phyloP scores from a whole-genome alignment of 2,888 invertebrate species.

The Oxystoma pomonae region DNA sequence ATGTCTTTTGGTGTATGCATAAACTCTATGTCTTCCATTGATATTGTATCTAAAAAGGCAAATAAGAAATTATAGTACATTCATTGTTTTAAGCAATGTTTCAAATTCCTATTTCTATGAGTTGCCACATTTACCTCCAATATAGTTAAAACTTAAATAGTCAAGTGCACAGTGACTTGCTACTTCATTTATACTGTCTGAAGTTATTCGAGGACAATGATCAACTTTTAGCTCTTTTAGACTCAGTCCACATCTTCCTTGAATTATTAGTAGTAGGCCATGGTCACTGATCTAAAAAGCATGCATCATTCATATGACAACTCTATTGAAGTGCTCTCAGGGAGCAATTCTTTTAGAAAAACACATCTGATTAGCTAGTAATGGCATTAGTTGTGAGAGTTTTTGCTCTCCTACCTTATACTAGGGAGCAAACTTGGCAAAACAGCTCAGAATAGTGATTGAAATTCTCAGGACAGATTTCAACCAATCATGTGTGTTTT shows the following conservation, averaged over 20 bases:
- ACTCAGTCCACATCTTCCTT: constrained; percentile 33
- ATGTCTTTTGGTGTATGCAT: constrained; percentile 8
- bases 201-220: constrained; percentile 37
- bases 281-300: constrained; percentile 39
- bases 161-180: constrained; percentile 33
- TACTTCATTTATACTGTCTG: constrained; percentile 36
- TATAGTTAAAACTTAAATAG: constrained; percentile 7
- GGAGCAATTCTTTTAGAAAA: not conserved
- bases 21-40: constrained; percentile 3
- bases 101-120: not conserved
- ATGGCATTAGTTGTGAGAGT: too few species aligned
- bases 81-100: not conserved
- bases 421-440: too few species aligned
- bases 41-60: constrained; percentile 7
- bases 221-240: constrained; percentile 40
- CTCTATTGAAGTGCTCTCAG: not conserved
- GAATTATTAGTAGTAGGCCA: constrained; percentile 36
- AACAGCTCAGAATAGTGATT: too few species aligned
- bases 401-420: too few species aligned
- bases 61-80: not conserved
- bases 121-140: not conserved
- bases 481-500: too few species aligned
- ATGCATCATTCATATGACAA: not conserved
- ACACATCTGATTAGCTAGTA: too few species aligned
- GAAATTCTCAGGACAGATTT: too few species aligned